Conservation (phyloP, 2,113 vertebrate species). For the Melierax canorus region DNA sequence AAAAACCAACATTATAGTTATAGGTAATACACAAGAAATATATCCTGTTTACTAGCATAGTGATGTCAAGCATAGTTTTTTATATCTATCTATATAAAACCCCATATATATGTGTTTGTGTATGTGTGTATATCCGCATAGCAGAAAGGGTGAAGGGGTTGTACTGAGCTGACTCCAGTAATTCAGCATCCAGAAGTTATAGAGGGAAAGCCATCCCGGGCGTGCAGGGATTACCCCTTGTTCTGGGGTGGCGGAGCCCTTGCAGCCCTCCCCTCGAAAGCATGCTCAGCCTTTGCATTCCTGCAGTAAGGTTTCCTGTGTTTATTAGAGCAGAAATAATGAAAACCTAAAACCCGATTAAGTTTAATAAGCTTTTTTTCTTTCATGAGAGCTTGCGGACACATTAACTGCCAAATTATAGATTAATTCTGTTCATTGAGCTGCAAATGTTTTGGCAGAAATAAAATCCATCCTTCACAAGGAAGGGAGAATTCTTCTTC, state of each 20-base stretch:
- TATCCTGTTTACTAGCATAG: not conserved
- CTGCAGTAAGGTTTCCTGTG: not conserved
- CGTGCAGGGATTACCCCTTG: not conserved
- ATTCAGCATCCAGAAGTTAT: accelerated
- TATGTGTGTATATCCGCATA: accelerated
- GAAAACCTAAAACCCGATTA: not conserved
- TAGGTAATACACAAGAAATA: not conserved
- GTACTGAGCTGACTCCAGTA: not conserved
- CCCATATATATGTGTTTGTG: accelerated
- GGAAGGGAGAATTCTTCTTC: not conserved
- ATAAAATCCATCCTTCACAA: not conserved
- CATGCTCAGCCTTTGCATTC: not conserved
- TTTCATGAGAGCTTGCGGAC: not conserved
- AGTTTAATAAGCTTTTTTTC: not conserved
- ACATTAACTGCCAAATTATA: not conserved
- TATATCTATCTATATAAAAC: too few species aligned
- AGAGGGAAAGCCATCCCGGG: not conserved
- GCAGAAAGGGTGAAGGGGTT: not conserved
- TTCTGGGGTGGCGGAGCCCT: accelerated
- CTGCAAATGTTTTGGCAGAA: not conserved
- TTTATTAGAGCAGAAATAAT: constrained; percentile 26
- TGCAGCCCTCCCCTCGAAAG: not conserved
- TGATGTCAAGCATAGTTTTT: not conserved
- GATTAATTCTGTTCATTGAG: not conserved
- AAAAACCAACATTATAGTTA: too few species aligned